Evolutionary conservation across 2,888 invertebrate genomes (phyloP), one percentile per base, ranked within the genome.

Genomic region (Heliconius erato): DNA sequence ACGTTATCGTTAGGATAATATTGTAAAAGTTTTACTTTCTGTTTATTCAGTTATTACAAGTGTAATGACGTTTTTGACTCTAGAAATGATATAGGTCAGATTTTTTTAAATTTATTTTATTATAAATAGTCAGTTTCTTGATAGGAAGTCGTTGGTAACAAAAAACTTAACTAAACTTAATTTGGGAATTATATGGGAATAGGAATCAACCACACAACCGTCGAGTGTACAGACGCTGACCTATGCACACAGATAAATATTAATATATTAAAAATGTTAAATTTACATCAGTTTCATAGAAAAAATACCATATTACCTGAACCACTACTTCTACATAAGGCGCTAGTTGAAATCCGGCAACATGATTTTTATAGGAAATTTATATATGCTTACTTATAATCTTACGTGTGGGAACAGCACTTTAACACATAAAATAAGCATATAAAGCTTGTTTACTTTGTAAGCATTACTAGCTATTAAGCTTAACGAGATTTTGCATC

Each of bases 381-480:
- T 65, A 14, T 28, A 63, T 63, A n/a, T 12, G 6, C n/a, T 63
- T 63, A 63, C n/a, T 19, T 7, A 7, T 54, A n/a, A 63, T 63
- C 19, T 74, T 80, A 71, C 59, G 23, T 32, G 54, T 54, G 49
- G 35, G 69, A 74, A 49, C 59, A 59, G 32, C 54, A 59, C 32
- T 54, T 74, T 74, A 49, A 59, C 5, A 12, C 23, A 35, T 59
- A 76, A 76, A 63, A 54, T 76, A 59, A 76, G 12, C 59, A 59
- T 76, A 76, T 54, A 74, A 12, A 14, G 23, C 59, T 16, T 76
- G 32, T 59, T 59, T 74, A 76, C 74, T 76, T 59, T 59, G 74
- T 76, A 76, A 76, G 59, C 59, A 76, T 59, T 76, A 71, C 59
- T 32, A 63, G 59, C 59, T 59, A 76, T 76, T 76, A 76, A 76